Evolutionary conservation across 2,888 invertebrate genomes (phyloP), one percentile per base, ranked within the genome.

Genomic region (Shargacucullia verbasci): DNA sequence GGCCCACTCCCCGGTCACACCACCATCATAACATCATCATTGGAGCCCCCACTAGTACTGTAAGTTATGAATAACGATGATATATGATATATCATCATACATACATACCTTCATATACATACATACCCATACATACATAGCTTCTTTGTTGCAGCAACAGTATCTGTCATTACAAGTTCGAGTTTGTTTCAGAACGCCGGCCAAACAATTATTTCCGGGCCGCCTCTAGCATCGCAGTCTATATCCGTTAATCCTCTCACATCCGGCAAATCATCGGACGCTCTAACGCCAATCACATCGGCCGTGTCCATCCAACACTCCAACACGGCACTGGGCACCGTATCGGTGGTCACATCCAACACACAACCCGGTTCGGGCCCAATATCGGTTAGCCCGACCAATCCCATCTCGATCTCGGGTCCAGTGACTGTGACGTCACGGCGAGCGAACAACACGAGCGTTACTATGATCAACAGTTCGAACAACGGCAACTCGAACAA

Each of bases 391-490:
- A 70, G 77, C 29, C 67, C 68, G 41, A 44, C 79, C 14, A 86
- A 84, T 54, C 83, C 87, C 4, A 79, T 85, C 2, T 80, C 88
- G 1, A 91, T 95, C 31, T 94, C 95, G 7, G 95, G 96, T 0
- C 95, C 96, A 7, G 95, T 95, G 11, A 94, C 95, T 15, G 96
- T 96, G 15, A 76, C 76, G 14, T 74, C 76, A 0, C 55, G 76
- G 2, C 92, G 96, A 47, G 95, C 95, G 20, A 96, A 96, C 82
- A 97, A 97, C 84, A 97, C 97, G n/a, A 97, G 96, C 79, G 96
- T 97, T 0, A 97, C 97, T 0, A 93, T 97, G 80, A 95, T 97
- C 55, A 96, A 96, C 83, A 69, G 29, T 6, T 29, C 75, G 10
- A 70, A 74, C 6, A 73, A 73, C n/a, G 61, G 67, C 13, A 70